Evolutionary conservation across 2,113 vertebrate genomes (phyloP).

Genomic region (Gadus macrocephalus): DNA sequence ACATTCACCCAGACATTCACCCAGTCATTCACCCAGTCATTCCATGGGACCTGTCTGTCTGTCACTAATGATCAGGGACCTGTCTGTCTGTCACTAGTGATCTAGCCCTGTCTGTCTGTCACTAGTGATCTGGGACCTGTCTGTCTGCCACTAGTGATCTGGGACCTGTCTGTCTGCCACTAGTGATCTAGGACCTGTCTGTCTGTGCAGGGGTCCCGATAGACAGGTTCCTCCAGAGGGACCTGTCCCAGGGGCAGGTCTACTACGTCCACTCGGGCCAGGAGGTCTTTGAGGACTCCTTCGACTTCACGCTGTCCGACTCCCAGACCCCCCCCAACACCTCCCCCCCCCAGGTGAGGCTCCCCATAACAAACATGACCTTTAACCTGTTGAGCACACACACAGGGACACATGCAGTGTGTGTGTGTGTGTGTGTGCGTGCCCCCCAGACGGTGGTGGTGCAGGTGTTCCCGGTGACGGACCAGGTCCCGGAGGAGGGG

Average conservation of each 20-base stretch:
- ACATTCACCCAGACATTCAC: too few relatives aligned
- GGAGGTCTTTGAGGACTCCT: slow-evolving; percentile 70
- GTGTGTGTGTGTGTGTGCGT: too few relatives aligned
- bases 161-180: too few relatives aligned
- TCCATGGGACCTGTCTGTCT: too few relatives aligned
- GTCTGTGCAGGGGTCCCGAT: slow-evolving; percentile 47
- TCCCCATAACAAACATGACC: too few relatives aligned
- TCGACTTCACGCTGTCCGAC: slow-evolving; percentile 70
- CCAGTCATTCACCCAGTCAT: too few relatives aligned
- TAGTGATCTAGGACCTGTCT: too few relatives aligned
- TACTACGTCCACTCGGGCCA: slow-evolving; percentile 70
- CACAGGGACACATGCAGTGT: neutral
- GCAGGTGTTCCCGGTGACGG: slow-evolving; percentile 68
- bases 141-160: too few relatives aligned
- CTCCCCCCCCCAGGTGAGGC: slow-evolving; percentile 66
- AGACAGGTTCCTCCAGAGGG: slow-evolving; percentile 68
- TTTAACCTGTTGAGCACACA: neutral
- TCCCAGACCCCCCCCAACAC: slow-evolving; percentile 68
- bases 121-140: too few relatives aligned
- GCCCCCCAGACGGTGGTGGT: slow-evolving; percentile 64
- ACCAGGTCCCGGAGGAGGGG: slow-evolving; percentile 71
- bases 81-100: too few relatives aligned
- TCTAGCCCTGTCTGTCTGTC: too few relatives aligned
- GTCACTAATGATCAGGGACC: too few relatives aligned
- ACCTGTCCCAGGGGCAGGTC: slow-evolving; percentile 69